Conservation (phyloP, 2,113 vertebrate species). For the Rhynchopsitta pachyrhyncha region DNA sequence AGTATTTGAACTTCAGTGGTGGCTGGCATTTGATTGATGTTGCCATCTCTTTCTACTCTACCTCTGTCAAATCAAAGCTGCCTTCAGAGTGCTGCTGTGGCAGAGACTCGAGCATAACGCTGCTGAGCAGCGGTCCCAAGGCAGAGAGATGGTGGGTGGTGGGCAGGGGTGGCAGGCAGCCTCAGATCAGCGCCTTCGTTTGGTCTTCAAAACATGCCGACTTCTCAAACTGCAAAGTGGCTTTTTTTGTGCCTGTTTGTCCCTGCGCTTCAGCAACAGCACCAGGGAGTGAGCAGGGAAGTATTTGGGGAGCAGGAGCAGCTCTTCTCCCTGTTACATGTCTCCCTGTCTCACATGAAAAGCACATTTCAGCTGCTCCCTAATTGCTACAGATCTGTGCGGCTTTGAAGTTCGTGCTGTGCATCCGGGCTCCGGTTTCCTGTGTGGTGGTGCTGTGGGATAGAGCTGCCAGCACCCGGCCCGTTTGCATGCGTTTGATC, state of each 20-base stretch:
- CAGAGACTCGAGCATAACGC: neutral
- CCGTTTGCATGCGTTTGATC: neutral
- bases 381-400: neutral
- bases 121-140: neutral
- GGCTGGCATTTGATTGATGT: slow-evolving; percentile 27
- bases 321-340: neutral
- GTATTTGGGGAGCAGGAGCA: slow-evolving; percentile 13
- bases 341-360: slow-evolving; percentile 4
- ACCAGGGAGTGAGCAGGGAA: neutral
- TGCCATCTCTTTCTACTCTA: slow-evolving; percentile 47
- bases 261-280: neutral
- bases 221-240: neutral
- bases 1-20: slow-evolving; percentile 30
- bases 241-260: neutral
- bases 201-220: neutral
- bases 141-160: neutral
- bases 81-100: neutral
- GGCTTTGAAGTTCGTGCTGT: neutral
- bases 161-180: slow-evolving; percentile 28
- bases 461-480: neutral
- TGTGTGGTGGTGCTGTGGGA: neutral
- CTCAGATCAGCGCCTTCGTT: neutral
- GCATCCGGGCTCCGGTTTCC: neutral
- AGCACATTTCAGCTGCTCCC: slow-evolving; percentile 17
- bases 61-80: slow-evolving; percentile 58